A percentile compares a stretch with the other conserved stretches of the same genome.
Conservation (phyloP, 2,113 vertebrate species). For the Connochaetes taurinus region DNA sequence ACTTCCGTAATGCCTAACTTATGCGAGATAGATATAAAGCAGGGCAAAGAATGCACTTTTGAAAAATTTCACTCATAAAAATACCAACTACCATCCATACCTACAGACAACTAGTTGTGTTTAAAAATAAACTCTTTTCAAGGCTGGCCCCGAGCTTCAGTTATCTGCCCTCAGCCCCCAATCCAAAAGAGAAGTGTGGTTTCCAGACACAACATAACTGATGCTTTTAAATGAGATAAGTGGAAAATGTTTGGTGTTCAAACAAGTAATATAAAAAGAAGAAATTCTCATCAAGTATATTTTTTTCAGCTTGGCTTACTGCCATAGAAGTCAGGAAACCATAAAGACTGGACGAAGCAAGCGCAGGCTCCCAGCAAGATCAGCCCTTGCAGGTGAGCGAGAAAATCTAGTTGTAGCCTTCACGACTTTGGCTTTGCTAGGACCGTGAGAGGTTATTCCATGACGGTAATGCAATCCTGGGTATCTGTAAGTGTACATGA, state of each 20-base stretch:
- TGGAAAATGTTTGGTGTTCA: slow-evolving; percentile 39
- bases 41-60: background rate
- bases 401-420: background rate
- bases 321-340: slow-evolving; percentile 47
- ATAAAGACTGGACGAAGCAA: background rate
- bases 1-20: slow-evolving; percentile 14
- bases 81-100: background rate
- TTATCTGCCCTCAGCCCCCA: background rate
- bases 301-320: slow-evolving; percentile 3
- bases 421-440: background rate
- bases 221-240: slow-evolving; percentile 36
- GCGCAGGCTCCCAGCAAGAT: rapidly evolving
- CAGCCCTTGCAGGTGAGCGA: background rate
- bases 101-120: background rate
- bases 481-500: background rate
- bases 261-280: slow-evolving; percentile 40
- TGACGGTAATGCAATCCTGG: background rate
- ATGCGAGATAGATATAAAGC: slow-evolving; percentile 34
- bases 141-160: too few relatives aligned
- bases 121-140: background rate
- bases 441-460: background rate
- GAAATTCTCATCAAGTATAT: slow-evolving; percentile 50
- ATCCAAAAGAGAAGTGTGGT: background rate
- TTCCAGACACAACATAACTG: background rate
- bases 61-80: slow-evolving; percentile 13